Base-by-base conservation (phyloP, 2,888 invertebrate species). In the Platycheirus albimanus region DNA sequence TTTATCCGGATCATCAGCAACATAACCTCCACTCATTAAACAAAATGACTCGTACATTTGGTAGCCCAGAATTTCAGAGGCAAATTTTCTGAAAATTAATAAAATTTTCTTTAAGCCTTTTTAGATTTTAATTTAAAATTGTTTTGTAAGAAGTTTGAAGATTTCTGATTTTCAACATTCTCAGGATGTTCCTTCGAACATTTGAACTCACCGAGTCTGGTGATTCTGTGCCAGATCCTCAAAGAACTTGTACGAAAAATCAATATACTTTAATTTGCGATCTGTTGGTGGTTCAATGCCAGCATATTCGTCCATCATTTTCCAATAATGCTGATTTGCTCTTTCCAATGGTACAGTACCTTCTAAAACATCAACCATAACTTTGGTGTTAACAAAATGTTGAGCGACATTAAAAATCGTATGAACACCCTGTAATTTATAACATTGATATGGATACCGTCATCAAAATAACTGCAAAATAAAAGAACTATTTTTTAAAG, bases 31-130 rank as follows among this genome's bases (percentile, higher is more conserved):
- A 2, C 96, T 95, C 85, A 94, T 93, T 85, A 93, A 93, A 88
- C 95, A 95, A 13, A 95, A 91, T 0, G 94, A 92, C 15, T 94
- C 92, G 88, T 95, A 95, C 89, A 96, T 94, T 87, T 95, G 95
- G 92, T 95, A 96, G 90, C 97, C 97, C 20, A 97, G 91, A 30
- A 98, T 93, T 89, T 93, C 95, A 15, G 95, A 95, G 2, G 97
- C 94, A 89, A 94, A 95, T 90, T 95, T 95, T 87, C 95, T 94
- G 88, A 3, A 91, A 91, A 74, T 38, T 0, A 17, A 15, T 49
- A 38, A 36, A 17, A 24, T 3, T 24, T 24, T 24, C 6, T 3
- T 3, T 4, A 24, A 24, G 24, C n/a, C n/a, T n/a, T n/a, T n/a
- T n/a, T n/a, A n/a, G 24, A 24, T 24, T 24, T 24, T 24, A n/a